Percentiles rank a stretch among this genome's conserved stretches.
phyloP scores from a whole-genome alignment of 2,888 invertebrate species.

The Flexamia atlantica region DNA sequence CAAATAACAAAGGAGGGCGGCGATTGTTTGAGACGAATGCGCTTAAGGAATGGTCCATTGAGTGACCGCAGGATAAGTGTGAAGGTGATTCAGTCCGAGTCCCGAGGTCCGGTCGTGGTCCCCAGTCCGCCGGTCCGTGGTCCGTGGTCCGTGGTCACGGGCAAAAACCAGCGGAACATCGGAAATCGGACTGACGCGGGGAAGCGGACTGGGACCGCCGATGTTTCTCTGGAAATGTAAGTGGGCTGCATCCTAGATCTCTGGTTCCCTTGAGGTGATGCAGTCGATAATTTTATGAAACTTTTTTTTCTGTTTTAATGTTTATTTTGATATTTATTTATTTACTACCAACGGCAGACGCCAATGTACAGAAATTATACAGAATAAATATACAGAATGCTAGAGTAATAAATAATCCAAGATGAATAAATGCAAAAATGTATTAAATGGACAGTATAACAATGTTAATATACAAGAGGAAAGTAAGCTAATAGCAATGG shows the following conservation, averaged over 20 bases:
- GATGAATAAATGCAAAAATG: no score
- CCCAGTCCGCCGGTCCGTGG: background rate
- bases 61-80: conserved; percentile 17
- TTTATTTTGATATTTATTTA: background rate
- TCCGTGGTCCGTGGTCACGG: background rate
- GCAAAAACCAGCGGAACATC: conserved; percentile 38
- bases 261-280: no score
- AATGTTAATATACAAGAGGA: no score
- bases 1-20: background rate
- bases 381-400: no score
- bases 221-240: background rate
- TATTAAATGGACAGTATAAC: no score
- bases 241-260: no score
- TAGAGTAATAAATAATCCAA: no score
- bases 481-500: no score
- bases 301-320: background rate
- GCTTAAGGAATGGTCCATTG: conserved; percentile 6
- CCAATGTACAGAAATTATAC: no score
- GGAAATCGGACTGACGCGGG: conserved; percentile 4
- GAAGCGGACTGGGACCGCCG: background rate
- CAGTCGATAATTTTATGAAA: no score
- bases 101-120: conserved; percentile 7
- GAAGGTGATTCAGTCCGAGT: conserved; percentile 13
- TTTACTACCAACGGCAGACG: no score
- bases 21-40: background rate